Evolutionary conservation across 2,888 invertebrate species (phyloP).

Genomic region (Tubulanus polymorphus): DNA sequence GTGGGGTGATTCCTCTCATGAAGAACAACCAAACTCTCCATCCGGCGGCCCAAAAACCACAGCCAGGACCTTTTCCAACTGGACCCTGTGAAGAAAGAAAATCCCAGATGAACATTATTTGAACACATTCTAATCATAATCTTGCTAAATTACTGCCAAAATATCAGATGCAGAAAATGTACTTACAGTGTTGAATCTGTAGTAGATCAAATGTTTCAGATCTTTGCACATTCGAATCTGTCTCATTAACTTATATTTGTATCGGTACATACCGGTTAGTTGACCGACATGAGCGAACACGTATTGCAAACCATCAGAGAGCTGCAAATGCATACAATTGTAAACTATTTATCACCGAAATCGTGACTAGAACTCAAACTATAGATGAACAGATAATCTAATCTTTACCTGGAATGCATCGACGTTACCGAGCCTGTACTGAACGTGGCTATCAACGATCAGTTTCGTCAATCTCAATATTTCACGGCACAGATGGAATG

Average conservation of each 20-base stretch:
- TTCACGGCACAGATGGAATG: conserved; percentile 98
- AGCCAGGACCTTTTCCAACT: conserved; percentile 97
- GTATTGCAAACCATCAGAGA: conserved; percentile 97
- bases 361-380: neutral
- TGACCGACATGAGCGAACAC: conserved; percentile 99
- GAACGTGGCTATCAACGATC: conserved; percentile 98
- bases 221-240: conserved; percentile 99
- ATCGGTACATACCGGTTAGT: conserved; percentile 98
- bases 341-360: no score
- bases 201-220: conserved; percentile 97
- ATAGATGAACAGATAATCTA: neutral
- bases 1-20: conserved; percentile 96
- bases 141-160: no score
- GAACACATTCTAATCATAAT: no score
- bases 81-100: conserved; percentile 69
- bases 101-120: no score
- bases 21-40: conserved; percentile 99
- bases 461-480: conserved; percentile 96
- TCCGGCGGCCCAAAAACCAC: conserved; percentile 97
- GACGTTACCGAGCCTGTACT: conserved; percentile 97
- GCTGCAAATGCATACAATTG: no score
- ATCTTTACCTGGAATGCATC: conserved; percentile 77
- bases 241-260: conserved; percentile 93
- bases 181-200: conserved; percentile 94
- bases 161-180: no score